Evolutionary conservation across 2,888 invertebrate genomes (phyloP).

Genomic region (Apamea anceps): DNA sequence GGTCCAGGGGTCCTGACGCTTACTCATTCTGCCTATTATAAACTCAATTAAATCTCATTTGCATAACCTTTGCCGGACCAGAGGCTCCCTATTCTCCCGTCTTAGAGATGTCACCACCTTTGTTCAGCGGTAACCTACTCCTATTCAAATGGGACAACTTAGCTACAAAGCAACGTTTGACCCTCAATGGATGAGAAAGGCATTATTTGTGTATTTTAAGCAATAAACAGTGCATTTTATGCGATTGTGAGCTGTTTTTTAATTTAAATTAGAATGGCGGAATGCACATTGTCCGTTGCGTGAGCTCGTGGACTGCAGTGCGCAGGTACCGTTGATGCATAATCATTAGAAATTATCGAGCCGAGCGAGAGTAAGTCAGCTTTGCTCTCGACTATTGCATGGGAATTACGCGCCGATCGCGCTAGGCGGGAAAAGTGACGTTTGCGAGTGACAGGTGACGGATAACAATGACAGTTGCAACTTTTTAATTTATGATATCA

Average conservation of each 20-base stretch:
- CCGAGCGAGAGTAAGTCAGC: slow-evolving; percentile 79
- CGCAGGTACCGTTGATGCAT: slow-evolving; percentile 88
- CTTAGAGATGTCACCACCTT: slow-evolving; percentile 89
- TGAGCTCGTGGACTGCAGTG: slow-evolving; percentile 88
- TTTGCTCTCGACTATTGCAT: slow-evolving; percentile 76
- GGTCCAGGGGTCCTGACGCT: too few species aligned
- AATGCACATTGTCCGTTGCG: slow-evolving; percentile 90
- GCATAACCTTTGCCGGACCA: slow-evolving; percentile 83
- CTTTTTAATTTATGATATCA: slow-evolving; percentile 62
- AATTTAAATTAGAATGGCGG: slow-evolving; percentile 87
- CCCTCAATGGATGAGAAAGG: slow-evolving; percentile 86
- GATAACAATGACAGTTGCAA: slow-evolving; percentile 64
- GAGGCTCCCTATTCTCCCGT: slow-evolving; percentile 79
- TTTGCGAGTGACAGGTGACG: slow-evolving; percentile 78
- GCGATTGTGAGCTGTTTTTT: slow-evolving; percentile 85
- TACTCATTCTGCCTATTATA: slow-evolving; percentile 87
- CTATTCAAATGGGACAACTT: slow-evolving; percentile 86
- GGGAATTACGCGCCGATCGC: slow-evolving; percentile 82
- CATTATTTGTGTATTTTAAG: slow-evolving; percentile 90
- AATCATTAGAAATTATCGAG: slow-evolving; percentile 87
- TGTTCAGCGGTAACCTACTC: slow-evolving; percentile 87
- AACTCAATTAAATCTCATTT: slow-evolving; percentile 90
- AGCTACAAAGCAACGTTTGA: slow-evolving; percentile 87
- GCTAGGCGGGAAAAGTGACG: slow-evolving; percentile 84
- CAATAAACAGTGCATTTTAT: slow-evolving; percentile 90